phyloP scores from a whole-genome alignment of 2,113 vertebrate species.

The Holacanthus passer region DNA sequence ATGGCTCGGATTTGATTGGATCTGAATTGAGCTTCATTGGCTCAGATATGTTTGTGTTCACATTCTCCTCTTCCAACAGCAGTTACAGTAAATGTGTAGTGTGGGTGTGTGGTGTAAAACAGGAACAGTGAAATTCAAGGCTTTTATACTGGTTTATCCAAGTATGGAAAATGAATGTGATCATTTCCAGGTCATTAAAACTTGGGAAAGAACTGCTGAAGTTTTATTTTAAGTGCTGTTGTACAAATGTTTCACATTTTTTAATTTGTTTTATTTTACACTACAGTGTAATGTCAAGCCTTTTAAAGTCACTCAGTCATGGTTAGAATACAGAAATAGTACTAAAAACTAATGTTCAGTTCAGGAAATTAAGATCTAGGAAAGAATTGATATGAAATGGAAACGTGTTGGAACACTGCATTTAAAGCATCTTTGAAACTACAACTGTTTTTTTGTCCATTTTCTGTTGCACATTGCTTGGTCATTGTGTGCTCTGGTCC shows the following conservation, averaged over 20 bases:
- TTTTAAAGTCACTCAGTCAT: neutral
- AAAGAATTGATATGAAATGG: neutral
- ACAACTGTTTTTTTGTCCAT: neutral
- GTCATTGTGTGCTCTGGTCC: slow-evolving; percentile 2
- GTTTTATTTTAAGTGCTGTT: neutral
- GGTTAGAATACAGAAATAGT: neutral
- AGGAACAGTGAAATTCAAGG: neutral
- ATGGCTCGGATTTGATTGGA: neutral
- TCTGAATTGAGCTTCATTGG: neutral
- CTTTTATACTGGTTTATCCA: slow-evolving; percentile 6
- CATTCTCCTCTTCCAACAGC: slow-evolving; percentile 15
- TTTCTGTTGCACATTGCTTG: slow-evolving; percentile 1
- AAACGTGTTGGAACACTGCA: slow-evolving; percentile 5
- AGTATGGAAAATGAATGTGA: neutral
- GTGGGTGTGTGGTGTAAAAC: slow-evolving; percentile 4
- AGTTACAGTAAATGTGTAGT: slow-evolving; percentile 20
- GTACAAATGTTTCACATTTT: neutral
- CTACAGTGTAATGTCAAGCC: neutral
- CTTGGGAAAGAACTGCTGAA: neutral
- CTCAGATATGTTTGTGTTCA: slow-evolving; percentile 15
- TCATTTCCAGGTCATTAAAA: neutral
- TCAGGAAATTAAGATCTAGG: neutral
- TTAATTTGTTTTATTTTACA: neutral
- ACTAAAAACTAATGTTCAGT: neutral
- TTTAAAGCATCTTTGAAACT: slow-evolving; percentile 3